Percentiles rank a stretch among this genome's conserved stretches.
These are phyloP conservation scores for Artemia sp. DNA, from an alignment of 2,888 invertebrate species.

Conservation along the genomic window DNA sequence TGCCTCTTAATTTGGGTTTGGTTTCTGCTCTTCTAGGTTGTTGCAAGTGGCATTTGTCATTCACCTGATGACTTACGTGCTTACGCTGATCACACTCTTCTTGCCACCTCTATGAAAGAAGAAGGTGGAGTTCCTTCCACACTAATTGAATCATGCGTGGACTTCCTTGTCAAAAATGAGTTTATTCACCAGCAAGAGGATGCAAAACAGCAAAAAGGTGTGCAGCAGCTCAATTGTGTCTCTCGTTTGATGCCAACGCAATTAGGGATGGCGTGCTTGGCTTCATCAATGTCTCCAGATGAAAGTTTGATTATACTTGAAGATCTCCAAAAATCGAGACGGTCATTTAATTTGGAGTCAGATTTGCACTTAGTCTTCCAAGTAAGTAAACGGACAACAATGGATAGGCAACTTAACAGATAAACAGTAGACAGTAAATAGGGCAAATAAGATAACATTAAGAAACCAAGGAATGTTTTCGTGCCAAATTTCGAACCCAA, in stretches of 20 bases:
- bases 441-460: too few species aligned
- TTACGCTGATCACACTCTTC: constrained; percentile 64
- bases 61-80: constrained; percentile 50
- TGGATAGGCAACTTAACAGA: too few species aligned
- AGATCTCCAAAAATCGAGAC: constrained; percentile 73
- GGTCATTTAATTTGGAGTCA: constrained; percentile 76
- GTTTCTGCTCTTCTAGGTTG: constrained; percentile 45
- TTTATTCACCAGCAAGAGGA: constrained; percentile 40
- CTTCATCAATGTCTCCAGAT: constrained; percentile 83
- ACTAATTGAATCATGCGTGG: constrained; percentile 39
- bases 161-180: constrained; percentile 59
- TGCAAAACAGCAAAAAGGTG: neutral
- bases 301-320: constrained; percentile 74
- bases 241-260: constrained; percentile 46
- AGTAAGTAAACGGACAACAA: constrained; percentile 35
- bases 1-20: too few species aligned
- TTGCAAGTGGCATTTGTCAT: constrained; percentile 66
- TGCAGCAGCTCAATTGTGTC: neutral
- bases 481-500: too few species aligned
- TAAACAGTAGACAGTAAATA: too few species aligned
- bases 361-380: constrained; percentile 88
- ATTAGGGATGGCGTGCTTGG: constrained; percentile 75
- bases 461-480: too few species aligned
- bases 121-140: constrained; percentile 27
- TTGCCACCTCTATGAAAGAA: constrained; percentile 35